These are phyloP conservation scores for Pterostichus niger DNA, from an alignment of 2,888 invertebrate genomes.

Conservation along the genomic window DNA sequence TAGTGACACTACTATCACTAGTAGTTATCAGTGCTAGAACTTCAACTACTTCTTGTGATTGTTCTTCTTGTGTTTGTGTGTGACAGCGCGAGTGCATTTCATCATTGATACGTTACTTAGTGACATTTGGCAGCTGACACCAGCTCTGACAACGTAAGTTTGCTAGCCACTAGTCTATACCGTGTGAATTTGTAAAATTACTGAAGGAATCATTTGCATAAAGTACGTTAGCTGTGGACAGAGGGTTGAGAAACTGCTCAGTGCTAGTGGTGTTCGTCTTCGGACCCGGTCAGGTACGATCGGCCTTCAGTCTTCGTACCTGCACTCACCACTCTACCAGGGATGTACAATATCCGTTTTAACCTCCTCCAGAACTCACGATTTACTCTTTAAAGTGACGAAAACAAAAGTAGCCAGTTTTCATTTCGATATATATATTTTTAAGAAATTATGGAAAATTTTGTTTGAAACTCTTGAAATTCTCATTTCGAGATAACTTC, in stretches of 20 bases:
- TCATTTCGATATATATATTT: too few species aligned
- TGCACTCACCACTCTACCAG: background rate
- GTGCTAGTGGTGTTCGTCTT: conserved; percentile 10
- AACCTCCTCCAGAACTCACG: background rate
- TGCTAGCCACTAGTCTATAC: background rate
- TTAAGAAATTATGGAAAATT: too few species aligned
- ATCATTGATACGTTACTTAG: background rate
- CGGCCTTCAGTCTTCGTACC: conserved; percentile 13
- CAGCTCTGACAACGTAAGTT: conserved; percentile 53
- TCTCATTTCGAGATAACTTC: too few species aligned
- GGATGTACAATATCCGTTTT: conserved; percentile 32
- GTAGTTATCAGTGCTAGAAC: conserved; percentile 17
- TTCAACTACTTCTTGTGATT: conserved; percentile 5
- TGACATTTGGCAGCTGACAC: conserved; percentile 5
- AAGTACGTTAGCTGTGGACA: conserved; percentile 56
- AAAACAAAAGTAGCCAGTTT: too few species aligned
- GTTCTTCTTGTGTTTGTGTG: conserved; percentile 12
- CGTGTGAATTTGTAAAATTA: conserved; percentile 35
- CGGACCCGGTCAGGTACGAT: conserved; percentile 54
- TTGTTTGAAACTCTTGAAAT: too few species aligned
- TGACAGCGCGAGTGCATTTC: conserved; percentile 16
- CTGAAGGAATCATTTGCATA: conserved; percentile 47
- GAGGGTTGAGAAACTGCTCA: too few species aligned
- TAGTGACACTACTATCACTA: background rate
- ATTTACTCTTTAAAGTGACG: too few species aligned